Conservation (phyloP, 2,888 invertebrate species). For the Anarsia innoxiella region DNA sequence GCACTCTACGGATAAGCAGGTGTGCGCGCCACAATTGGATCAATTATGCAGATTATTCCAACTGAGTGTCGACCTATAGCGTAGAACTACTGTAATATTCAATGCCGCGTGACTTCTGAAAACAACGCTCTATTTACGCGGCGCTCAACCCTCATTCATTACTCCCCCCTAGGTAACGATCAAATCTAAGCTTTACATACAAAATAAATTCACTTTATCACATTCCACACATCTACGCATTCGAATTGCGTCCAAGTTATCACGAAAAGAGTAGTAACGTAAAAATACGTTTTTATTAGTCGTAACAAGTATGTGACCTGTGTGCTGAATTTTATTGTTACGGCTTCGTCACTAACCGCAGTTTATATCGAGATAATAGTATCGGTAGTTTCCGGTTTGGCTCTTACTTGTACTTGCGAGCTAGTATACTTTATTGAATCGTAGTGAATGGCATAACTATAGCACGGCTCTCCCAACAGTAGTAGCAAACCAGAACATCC, state of each 20-base stretch:
- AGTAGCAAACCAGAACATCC: neutral
- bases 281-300: conserved; percentile 14
- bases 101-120: conserved; percentile 11
- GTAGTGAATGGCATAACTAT: neutral
- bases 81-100: conserved; percentile 28
- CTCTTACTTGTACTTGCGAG: too few species aligned
- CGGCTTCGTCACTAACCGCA: neutral
- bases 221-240: conserved; percentile 13
- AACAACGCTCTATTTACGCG: conserved; percentile 13
- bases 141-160: conserved; percentile 21
- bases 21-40: conserved; percentile 22
- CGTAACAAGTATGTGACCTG: conserved; percentile 16
- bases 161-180: conserved; percentile 18
- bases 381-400: conserved; percentile 3
- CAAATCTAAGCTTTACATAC: conserved; percentile 25
- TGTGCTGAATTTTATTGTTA: conserved; percentile 17
- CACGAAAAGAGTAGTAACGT: conserved; percentile 14
- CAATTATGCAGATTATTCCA: conserved; percentile 32
- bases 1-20: too few species aligned
- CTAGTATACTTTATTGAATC: too few species aligned
- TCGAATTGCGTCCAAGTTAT: conserved; percentile 12
- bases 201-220: conserved; percentile 17
- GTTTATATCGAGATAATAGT: conserved; percentile 7
- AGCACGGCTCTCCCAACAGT: neutral
- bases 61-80: conserved; percentile 22